These are phyloP conservation scores for Andrena dorsata DNA, from an alignment of 2,888 invertebrate genomes.

Conservation along the genomic window DNA sequence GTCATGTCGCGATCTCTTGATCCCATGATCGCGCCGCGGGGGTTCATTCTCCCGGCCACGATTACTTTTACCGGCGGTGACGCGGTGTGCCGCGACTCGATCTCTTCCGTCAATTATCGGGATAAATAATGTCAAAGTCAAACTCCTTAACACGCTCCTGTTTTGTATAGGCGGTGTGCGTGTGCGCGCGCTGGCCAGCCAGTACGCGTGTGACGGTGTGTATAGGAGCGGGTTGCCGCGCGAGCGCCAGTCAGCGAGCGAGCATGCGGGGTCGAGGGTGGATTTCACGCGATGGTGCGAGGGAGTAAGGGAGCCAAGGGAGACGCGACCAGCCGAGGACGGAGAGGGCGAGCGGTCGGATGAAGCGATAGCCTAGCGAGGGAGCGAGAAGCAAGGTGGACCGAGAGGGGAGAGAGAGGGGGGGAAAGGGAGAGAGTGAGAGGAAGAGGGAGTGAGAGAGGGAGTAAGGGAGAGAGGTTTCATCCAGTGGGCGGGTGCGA, in stretches of 20 bases:
- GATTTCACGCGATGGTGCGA: slow-evolving; percentile 49
- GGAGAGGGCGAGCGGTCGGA: slow-evolving; percentile 48
- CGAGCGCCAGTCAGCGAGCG: slow-evolving; percentile 18
- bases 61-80: background rate
- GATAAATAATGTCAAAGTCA: slow-evolving; percentile 54
- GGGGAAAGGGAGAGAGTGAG: background rate
- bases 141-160: slow-evolving; percentile 70
- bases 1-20: too few species aligned
- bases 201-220: background rate
- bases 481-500: slow-evolving; percentile 29
- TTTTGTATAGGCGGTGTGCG: slow-evolving; percentile 41
- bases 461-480: slow-evolving; percentile 43
- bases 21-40: background rate
- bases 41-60: background rate
- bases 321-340: slow-evolving; percentile 28
- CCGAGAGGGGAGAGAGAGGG: slow-evolving; percentile 18
- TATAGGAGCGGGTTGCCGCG: slow-evolving; percentile 48
- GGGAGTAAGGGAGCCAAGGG: slow-evolving; percentile 27
- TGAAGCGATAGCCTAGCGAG: slow-evolving; percentile 44
- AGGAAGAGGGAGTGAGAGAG: slow-evolving; percentile 40
- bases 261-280: slow-evolving; percentile 62
- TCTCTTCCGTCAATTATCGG: slow-evolving; percentile 33
- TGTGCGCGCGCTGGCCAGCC: slow-evolving; percentile 21
- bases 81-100: slow-evolving; percentile 4
- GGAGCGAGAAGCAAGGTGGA: slow-evolving; percentile 7